Evolutionary conservation across 1,140 invertebrate genomes (phyloP).

Genomic region (Tetragnatha versicolor): DNA sequence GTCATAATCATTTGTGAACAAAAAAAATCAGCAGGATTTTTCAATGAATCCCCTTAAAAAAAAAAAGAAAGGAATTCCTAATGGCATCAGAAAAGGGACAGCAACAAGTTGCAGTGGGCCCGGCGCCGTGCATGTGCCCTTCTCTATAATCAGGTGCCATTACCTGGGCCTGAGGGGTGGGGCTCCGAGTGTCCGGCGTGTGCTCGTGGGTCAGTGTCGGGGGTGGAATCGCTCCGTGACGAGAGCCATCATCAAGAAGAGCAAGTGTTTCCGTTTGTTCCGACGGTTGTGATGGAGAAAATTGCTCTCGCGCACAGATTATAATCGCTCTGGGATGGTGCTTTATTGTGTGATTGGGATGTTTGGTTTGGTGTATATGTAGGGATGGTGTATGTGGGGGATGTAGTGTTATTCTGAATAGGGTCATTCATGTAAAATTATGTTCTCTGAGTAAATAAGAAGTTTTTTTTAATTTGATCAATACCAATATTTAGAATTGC

Average conservation of each 20-base stretch:
- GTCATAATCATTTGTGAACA: constrained; percentile 53
- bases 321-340: too few species aligned
- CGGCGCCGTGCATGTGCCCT: constrained; percentile 33
- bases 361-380: too few species aligned
- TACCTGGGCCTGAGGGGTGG: constrained; percentile 40
- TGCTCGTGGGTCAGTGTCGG: constrained; percentile 30
- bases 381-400: too few species aligned
- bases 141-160: constrained; percentile 52
- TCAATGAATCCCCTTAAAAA: constrained; percentile 44
- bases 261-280: constrained; percentile 27
- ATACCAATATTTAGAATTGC: too few species aligned
- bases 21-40: constrained; percentile 44
- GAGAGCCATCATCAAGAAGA: constrained; percentile 17
- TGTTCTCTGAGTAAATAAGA: too few species aligned
- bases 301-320: too few species aligned
- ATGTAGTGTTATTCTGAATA: too few species aligned
- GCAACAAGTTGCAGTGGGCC: constrained; percentile 32
- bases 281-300: too few species aligned
- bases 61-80: constrained; percentile 4
- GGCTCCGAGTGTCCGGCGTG: constrained; percentile 36
- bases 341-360: too few species aligned
- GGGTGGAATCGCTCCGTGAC: constrained; percentile 15
- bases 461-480: too few species aligned
- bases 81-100: constrained; percentile 28
- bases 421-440: too few species aligned